Evolutionary conservation across 2,888 invertebrate species (phyloP).

Genomic region (Candidula unifasciata): DNA sequence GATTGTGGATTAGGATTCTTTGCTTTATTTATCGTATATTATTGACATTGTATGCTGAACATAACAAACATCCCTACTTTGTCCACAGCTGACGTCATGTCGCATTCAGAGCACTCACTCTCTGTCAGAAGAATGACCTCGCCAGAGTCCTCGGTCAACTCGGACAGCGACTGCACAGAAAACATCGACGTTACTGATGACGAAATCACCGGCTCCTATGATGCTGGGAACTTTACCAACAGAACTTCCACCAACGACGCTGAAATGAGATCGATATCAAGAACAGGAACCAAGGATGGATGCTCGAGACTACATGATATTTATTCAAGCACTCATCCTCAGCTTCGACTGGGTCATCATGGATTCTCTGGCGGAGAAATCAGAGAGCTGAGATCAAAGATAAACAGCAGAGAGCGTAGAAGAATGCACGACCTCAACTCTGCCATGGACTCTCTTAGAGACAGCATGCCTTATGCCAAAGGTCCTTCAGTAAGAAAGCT

Average conservation of each 20-base stretch:
- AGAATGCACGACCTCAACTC: constrained; percentile 79
- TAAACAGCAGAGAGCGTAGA: constrained; percentile 77
- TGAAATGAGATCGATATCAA: neutral
- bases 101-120: neutral
- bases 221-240: neutral
- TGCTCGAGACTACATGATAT: neutral
- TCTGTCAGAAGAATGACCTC: neutral
- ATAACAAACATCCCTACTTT: neutral
- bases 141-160: constrained; percentile 20
- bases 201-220: neutral
- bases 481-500: constrained; percentile 69
- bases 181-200: constrained; percentile 47
- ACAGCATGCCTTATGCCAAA: constrained; percentile 71
- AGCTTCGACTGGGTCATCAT: neutral
- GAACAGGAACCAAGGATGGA: neutral
- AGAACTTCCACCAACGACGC: neutral
- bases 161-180: constrained; percentile 37
- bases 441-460: constrained; percentile 72
- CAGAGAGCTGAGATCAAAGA: constrained; percentile 61
- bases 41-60: no score
- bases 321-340: no score
- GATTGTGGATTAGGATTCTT: no score
- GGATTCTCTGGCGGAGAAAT: constrained; percentile 54
- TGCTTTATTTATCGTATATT: no score
- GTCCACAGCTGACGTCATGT: constrained; percentile 20